phyloP scores from a whole-genome alignment of 2,797 vertebrate species.

The Schizopygopsis malacanthus region DNA sequence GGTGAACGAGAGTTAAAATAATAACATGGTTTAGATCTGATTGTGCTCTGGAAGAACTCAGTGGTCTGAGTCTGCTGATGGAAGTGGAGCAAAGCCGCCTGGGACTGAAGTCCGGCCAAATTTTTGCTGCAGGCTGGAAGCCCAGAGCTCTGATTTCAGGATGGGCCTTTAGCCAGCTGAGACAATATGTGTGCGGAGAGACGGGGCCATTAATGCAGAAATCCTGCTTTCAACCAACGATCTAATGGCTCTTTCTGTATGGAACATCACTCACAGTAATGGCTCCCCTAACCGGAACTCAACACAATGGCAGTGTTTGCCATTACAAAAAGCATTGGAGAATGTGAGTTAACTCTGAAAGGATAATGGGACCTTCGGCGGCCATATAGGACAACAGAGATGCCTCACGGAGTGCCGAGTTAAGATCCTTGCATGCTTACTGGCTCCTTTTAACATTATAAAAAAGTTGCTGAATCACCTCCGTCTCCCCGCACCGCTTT shows the following conservation, averaged over 20 bases:
- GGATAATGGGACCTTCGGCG: constrained; percentile 38
- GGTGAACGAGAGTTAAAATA: constrained; percentile 36
- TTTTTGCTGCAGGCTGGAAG: constrained; percentile 51
- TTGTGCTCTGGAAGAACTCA: constrained; percentile 48
- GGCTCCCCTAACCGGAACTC: constrained; percentile 43
- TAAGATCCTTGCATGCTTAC: constrained; percentile 48
- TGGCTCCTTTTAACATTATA: constrained; percentile 34
- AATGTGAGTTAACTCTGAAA: constrained; percentile 44
- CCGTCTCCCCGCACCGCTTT: constrained; percentile 30
- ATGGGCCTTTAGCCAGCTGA: constrained; percentile 40
- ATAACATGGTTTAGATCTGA: constrained; percentile 60
- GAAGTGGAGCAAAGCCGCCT: constrained; percentile 54
- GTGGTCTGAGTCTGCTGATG: constrained; percentile 46
- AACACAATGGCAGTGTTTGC: constrained; percentile 47
- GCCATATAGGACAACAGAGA: constrained; percentile 49
- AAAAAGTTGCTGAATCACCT: constrained; percentile 48
- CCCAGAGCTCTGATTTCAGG: constrained; percentile 29
- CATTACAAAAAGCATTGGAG: constrained; percentile 30
- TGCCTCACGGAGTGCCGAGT: constrained; percentile 11
- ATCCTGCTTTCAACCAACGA: constrained; percentile 46
- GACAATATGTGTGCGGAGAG: constrained; percentile 46
- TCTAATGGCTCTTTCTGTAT: constrained; percentile 52
- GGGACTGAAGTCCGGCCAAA: constrained; percentile 47
- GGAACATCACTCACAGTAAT: constrained; percentile 48
- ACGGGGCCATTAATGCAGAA: constrained; percentile 18